phyloP scores from a whole-genome alignment of 2,797 vertebrate species.

The Enteromius viviparus region DNA sequence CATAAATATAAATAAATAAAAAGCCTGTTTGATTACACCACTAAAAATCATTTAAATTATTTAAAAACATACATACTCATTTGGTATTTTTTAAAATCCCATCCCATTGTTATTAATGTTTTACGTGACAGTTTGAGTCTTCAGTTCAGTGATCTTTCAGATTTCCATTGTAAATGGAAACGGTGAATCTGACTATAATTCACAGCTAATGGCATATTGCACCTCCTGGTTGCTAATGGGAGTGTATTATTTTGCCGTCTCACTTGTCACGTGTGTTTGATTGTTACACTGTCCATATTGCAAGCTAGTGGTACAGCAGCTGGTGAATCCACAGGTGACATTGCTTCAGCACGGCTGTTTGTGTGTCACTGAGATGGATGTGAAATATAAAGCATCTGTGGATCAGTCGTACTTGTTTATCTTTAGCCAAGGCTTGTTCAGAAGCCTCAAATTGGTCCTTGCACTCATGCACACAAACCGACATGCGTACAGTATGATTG shows the following conservation, averaged over 20 bases:
- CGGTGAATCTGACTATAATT: neutral
- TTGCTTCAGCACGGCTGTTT: neutral
- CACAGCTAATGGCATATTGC: neutral
- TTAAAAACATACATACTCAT: neutral
- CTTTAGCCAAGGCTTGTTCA: neutral
- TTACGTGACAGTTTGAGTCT: neutral
- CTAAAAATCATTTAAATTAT: neutral
- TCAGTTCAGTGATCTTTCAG: neutral
- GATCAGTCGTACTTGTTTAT: neutral
- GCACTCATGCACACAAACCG: neutral
- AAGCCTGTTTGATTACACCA: neutral
- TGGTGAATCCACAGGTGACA: constrained; percentile 17
- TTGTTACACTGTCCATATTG: neutral
- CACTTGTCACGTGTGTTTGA: neutral
- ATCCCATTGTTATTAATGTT: neutral
- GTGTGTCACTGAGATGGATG: neutral
- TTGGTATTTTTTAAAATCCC: neutral
- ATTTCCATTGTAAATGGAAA: neutral
- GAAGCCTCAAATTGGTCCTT: neutral
- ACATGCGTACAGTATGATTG: neutral
- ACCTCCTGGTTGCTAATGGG: neutral
- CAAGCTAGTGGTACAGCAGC: neutral
- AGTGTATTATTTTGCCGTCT: neutral
- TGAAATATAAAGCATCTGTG: constrained; percentile 6
- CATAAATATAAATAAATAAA: neutral